These are phyloP conservation scores for Apteryx owenii DNA, from an alignment of 2,113 vertebrate species.

Conservation along the genomic window DNA sequence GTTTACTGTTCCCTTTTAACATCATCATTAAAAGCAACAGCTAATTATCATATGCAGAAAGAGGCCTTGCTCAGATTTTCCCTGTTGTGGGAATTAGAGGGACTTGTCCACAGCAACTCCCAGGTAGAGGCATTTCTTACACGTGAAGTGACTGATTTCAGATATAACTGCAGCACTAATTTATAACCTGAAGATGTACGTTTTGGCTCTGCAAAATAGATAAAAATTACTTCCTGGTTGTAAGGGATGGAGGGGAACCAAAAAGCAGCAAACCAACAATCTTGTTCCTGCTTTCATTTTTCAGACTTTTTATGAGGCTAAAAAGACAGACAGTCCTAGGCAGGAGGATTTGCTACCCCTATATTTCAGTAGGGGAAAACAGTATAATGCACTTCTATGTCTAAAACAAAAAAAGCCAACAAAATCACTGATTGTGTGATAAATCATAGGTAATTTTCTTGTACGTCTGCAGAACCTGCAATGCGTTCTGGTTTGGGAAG, in stretches of 20 bases:
- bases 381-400: neutral
- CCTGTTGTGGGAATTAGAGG: neutral
- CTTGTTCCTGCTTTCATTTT: neutral
- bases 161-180: neutral
- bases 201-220: neutral
- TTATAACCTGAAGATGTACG: neutral
- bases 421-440: constrained; percentile 36
- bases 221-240: neutral
- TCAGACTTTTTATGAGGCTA: constrained; percentile 15
- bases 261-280: neutral
- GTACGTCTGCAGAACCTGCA: neutral
- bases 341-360: constrained; percentile 37
- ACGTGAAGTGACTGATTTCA: neutral
- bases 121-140: neutral
- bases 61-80: fast-evolving
- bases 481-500: neutral
- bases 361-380: constrained; percentile 33
- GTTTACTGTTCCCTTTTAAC: neutral
- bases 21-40: neutral
- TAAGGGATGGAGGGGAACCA: neutral
- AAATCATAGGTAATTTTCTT: constrained; percentile 52
- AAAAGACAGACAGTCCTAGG: neutral
- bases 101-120: fast-evolving
- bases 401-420: constrained; percentile 30
- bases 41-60: neutral